Base-by-base conservation (phyloP, 2,888 invertebrate genomes). In the Ditylenchus weischeri region DNA sequence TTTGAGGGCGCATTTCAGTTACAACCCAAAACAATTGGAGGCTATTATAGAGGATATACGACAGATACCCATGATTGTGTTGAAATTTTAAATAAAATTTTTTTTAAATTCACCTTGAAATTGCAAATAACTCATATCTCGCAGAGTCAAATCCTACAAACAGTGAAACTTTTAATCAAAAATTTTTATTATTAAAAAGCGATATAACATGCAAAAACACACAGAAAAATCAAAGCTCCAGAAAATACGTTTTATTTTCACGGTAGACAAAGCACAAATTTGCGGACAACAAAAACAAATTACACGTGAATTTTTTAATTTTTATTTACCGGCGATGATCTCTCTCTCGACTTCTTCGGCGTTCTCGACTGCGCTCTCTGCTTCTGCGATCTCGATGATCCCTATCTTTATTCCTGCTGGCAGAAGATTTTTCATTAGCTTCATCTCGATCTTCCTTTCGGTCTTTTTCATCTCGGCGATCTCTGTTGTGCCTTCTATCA, bases 321-420 rank as follows among this genome's bases (percentile, higher is more conserved):
- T 43, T 3, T 43, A 43, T 13, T 43, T 43, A 36, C 2, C 61
- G 61, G 47, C 48, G 63, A 51, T 50, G 64, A 57, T 59, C 59
- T n/a, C 69, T 48, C 15, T 69, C 64, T 11, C 64, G 69, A 36
- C 64, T 49, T 38, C 65, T 57, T 23, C 59, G 47, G 48, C 61
- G 23, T 36, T 66, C 57, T 47, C 72, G 65, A 8, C 68, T 59
- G 36, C 68, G 69, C n/a, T 69, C 71, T 47, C 71, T 51, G 38
- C 61, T 19, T 29, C 64, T 21, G 10, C 59, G 43, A 29, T 58
- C 59, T 18, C 65, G 69, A 62, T 61, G 36, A 60, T 71, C 66
- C n/a, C 62, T 61, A 51, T 60, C 60, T 35, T 49, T 47, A 29
- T 35, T 48, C 57, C 68, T 36, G 54, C 19, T 54, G 19, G 19